These are phyloP conservation scores for Athene noctua DNA, from an alignment of 2,113 vertebrate species.

Conservation along the genomic window DNA sequence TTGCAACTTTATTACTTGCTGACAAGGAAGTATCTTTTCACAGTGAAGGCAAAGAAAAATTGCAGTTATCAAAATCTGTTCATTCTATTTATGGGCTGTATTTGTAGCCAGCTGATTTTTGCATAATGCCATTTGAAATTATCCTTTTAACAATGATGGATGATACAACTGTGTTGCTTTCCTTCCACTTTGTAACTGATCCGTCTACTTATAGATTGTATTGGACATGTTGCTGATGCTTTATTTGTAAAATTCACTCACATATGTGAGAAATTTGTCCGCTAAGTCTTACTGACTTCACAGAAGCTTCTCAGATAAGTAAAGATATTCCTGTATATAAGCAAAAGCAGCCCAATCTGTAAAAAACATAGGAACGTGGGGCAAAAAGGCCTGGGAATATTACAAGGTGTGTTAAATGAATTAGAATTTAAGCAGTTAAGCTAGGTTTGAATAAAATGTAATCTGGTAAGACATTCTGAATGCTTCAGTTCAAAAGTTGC, in stretches of 20 bases:
- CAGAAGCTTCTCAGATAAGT: neutral
- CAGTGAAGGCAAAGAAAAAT: neutral
- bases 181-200: slow-evolving; percentile 20
- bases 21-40: neutral
- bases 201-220: neutral
- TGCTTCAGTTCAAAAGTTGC: neutral
- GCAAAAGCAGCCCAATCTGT: neutral
- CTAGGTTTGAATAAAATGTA: neutral
- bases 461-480: neutral
- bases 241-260: slow-evolving; percentile 37
- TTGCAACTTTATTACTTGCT: neutral
- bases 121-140: slow-evolving; percentile 50
- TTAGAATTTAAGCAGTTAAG: neutral
- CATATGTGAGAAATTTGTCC: slow-evolving; percentile 2
- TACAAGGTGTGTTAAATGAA: neutral
- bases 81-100: neutral
- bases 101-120: slow-evolving; percentile 47
- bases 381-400: neutral
- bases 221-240: slow-evolving; percentile 18
- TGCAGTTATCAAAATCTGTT: slow-evolving; percentile 8
- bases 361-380: neutral
- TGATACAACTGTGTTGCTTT: slow-evolving; percentile 9
- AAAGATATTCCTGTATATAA: neutral
- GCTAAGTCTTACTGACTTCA: neutral
- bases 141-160: slow-evolving; percentile 23